phyloP scores from a whole-genome alignment of 2,797 vertebrate genomes.

The Premnoplex brunnescens region DNA sequence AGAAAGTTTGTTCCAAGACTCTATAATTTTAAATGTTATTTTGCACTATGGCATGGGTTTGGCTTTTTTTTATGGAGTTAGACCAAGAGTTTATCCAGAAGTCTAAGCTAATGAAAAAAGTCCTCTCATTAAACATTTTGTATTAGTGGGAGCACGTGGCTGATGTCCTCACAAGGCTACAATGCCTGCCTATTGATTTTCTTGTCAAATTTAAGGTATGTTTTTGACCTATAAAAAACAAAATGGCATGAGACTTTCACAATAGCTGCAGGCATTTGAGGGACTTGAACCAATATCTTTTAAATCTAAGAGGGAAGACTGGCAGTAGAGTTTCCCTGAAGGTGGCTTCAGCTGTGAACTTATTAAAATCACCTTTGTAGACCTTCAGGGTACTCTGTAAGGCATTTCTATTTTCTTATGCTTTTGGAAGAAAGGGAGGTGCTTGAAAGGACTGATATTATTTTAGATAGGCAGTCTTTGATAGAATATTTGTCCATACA shows the following conservation, averaged over 20 bases:
- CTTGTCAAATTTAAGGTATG: slow-evolving; percentile 21
- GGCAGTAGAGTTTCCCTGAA: not conserved
- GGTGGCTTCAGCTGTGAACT: slow-evolving; percentile 23
- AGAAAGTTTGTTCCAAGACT: not conserved
- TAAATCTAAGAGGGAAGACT: not conserved
- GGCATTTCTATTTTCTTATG: slow-evolving; percentile 8
- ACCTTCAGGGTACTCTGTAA: slow-evolving; percentile 17
- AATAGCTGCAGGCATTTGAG: slow-evolving; percentile 16
- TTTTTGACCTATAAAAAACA: slow-evolving; percentile 33
- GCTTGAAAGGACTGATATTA: not conserved
- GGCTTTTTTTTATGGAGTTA: not conserved
- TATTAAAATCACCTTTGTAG: slow-evolving; percentile 35
- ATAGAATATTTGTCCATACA: not conserved
- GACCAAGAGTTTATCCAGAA: not conserved
- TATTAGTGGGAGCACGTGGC: not conserved
- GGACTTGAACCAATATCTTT: not conserved
- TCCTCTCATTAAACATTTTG: not conserved
- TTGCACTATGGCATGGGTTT: not conserved
- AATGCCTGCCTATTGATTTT: slow-evolving; percentile 21
- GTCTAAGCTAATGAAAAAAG: not conserved
- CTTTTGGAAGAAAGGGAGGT: not conserved
- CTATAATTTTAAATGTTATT: not conserved
- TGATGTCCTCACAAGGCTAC: not conserved
- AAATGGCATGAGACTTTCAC: slow-evolving; percentile 30
- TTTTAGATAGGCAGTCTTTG: not conserved